phyloP scores from a whole-genome alignment of 2,797 vertebrate species.

The Sebastolobus alascanus region DNA sequence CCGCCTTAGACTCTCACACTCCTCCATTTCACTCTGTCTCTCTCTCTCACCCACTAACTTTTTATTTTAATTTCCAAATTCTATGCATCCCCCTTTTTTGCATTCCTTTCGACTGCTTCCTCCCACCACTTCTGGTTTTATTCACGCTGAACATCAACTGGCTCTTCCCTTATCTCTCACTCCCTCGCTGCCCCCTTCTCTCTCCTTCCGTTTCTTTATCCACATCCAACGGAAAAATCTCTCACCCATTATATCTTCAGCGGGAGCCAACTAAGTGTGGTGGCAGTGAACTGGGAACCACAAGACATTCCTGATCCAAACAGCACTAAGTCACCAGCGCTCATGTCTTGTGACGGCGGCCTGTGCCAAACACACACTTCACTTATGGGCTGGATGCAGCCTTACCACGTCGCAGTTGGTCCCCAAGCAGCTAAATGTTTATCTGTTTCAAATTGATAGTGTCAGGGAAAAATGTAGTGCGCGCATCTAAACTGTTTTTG shows the following conservation, averaged over 20 bases:
- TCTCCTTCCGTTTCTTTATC: slow-evolving; percentile 75
- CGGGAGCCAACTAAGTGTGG: slow-evolving; percentile 85
- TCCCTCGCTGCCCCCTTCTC: slow-evolving; percentile 60
- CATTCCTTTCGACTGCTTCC: slow-evolving; percentile 68
- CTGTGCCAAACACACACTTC: slow-evolving; percentile 78
- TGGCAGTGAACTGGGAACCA: slow-evolving; percentile 85
- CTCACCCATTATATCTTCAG: slow-evolving; percentile 86
- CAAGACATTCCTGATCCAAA: slow-evolving; percentile 84
- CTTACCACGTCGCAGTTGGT: slow-evolving; percentile 72
- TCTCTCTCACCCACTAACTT: slow-evolving; percentile 64
- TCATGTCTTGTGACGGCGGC: slow-evolving; percentile 72
- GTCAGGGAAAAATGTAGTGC: slow-evolving; percentile 55
- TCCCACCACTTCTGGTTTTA: slow-evolving; percentile 70
- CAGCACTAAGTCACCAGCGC: slow-evolving; percentile 80
- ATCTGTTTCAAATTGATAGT: slow-evolving; percentile 79
- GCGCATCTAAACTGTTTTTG: slow-evolving; percentile 62
- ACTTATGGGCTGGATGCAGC: slow-evolving; percentile 72
- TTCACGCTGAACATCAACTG: slow-evolving; percentile 70
- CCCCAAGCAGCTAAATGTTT: slow-evolving; percentile 71
- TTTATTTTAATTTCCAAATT: slow-evolving; percentile 77
- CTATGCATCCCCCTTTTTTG: slow-evolving; percentile 51
- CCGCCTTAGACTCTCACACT: slow-evolving; percentile 76
- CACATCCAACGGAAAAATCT: slow-evolving; percentile 86
- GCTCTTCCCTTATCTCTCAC: slow-evolving; percentile 79
- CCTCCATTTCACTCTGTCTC: slow-evolving; percentile 69